phyloP scores from a whole-genome alignment of 2,113 vertebrate species.

The Condylura cristata region DNA sequence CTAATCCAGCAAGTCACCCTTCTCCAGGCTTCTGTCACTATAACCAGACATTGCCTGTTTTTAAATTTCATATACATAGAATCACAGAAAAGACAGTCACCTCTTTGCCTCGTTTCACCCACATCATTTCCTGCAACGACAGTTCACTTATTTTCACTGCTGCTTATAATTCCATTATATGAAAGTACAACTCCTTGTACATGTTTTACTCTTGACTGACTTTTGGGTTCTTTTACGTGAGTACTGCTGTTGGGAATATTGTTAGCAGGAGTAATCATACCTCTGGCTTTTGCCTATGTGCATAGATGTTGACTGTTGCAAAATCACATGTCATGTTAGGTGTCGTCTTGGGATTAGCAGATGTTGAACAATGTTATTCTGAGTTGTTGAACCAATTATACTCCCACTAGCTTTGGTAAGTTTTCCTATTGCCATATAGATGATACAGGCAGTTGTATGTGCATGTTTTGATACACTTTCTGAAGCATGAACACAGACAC shows the following conservation, averaged over 20 bases:
- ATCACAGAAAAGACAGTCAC: neutral
- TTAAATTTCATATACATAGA: neutral
- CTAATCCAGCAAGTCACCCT: rapidly evolving
- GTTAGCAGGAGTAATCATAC: neutral
- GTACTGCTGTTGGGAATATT: neutral
- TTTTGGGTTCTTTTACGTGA: neutral
- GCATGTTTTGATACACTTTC: neutral
- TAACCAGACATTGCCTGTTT: too few species aligned
- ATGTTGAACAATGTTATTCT: neutral
- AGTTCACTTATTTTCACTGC: neutral
- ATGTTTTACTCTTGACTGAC: neutral
- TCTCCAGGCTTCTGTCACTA: neutral
- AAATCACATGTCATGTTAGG: neutral
- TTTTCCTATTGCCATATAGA: neutral
- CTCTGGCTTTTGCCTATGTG: neutral
- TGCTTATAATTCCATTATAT: neutral
- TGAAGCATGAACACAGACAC: neutral
- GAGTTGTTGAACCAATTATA: neutral
- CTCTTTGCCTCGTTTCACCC: neutral
- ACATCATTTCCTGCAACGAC: neutral
- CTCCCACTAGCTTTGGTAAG: neutral
- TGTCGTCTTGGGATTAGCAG: neutral
- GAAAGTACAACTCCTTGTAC: neutral
- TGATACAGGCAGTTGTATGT: neutral
- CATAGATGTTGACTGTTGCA: neutral